phyloP scores from a whole-genome alignment of 2,888 invertebrate genomes.

The Torymus texanus region DNA sequence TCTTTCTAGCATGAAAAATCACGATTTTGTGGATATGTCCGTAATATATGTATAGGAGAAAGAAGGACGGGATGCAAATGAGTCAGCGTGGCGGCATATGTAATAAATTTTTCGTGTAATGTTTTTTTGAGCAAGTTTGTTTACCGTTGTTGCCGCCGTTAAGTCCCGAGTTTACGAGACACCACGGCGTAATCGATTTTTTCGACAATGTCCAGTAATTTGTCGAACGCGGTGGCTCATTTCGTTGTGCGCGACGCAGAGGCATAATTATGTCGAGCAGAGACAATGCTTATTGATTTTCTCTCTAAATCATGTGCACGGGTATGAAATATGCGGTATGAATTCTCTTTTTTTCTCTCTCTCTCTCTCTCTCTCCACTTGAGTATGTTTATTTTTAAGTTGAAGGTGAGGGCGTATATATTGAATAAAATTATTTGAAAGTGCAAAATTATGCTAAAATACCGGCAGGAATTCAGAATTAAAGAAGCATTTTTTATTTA shows the following conservation, averaged over 20 bases:
- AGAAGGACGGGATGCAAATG: constrained; percentile 51
- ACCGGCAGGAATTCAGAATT: no score
- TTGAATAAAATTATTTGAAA: no score
- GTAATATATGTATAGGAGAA: neutral
- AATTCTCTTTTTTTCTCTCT: no score
- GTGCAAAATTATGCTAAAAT: no score
- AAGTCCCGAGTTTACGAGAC: constrained; percentile 51
- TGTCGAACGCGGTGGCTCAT: constrained; percentile 42
- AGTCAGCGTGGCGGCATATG: constrained; percentile 29
- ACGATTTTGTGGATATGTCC: constrained; percentile 36
- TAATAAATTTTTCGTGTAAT: constrained; percentile 49
- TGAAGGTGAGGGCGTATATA: neutral
- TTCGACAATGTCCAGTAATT: constrained; percentile 44
- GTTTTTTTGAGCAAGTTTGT: constrained; percentile 40
- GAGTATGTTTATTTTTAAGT: neutral
- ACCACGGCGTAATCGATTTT: constrained; percentile 50
- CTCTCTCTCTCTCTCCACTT: no score
- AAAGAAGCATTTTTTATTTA: no score
- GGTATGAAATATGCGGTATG: no score
- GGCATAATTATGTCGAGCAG: constrained; percentile 12
- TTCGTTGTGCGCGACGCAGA: neutral
- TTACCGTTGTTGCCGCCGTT: constrained; percentile 49
- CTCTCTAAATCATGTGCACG: neutral
- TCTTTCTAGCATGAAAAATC: constrained; percentile 22
- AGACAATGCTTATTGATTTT: constrained; percentile 32